Evolutionary conservation across 2,113 vertebrate genomes (phyloP).

Genomic region (Erpornis zantholeuca): DNA sequence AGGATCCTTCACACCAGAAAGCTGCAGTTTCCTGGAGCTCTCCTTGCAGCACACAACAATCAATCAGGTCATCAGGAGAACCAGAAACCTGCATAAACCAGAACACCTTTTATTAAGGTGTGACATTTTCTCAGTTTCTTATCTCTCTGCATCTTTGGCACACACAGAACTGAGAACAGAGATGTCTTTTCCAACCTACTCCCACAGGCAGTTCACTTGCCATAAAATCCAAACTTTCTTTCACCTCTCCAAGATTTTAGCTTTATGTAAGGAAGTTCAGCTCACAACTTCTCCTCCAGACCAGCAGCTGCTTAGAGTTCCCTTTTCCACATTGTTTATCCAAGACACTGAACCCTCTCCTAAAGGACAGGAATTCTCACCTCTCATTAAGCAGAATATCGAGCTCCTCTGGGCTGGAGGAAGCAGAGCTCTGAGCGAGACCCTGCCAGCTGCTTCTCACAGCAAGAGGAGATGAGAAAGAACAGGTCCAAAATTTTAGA

Average conservation of each 20-base stretch:
- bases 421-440: not conserved
- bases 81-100: not conserved
- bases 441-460: not conserved
- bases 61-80: not conserved
- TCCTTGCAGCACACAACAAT: not conserved
- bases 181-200: conserved; percentile 25
- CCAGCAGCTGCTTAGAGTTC: not conserved
- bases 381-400: not conserved
- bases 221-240: not conserved
- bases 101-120: not conserved
- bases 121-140: conserved; percentile 23
- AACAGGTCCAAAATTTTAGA: not conserved
- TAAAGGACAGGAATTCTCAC: not conserved
- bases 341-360: not conserved
- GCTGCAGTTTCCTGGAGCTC: not conserved
- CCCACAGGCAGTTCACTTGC: not conserved
- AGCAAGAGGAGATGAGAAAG: not conserved
- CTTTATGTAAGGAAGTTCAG: not conserved
- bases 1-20: not conserved
- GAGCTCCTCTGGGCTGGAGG: not conserved
- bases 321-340: not conserved
- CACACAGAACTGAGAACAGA: not conserved
- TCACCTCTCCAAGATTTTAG: not conserved
- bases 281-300: not conserved
- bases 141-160: conserved; percentile 4